These are phyloP conservation scores for Norana najaformis DNA, from an alignment of 2,888 invertebrate species.

Conservation along the genomic window DNA sequence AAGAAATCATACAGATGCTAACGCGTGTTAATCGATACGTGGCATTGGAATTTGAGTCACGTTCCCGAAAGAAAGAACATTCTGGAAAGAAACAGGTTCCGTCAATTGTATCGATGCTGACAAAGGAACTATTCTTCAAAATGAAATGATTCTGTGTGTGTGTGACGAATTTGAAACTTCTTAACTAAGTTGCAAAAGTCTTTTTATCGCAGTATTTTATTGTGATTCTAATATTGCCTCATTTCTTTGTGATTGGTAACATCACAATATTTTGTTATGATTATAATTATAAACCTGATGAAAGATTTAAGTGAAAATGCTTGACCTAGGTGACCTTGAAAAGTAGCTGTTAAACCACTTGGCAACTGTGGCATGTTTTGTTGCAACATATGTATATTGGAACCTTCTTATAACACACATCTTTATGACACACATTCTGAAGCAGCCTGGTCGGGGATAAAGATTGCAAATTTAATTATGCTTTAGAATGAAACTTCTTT, in stretches of 20 bases:
- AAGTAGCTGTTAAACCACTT: too few species aligned
- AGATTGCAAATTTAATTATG: background rate
- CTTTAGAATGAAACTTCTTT: background rate
- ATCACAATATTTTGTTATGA: background rate
- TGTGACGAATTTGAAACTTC: background rate
- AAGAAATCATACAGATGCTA: slow-evolving; percentile 81
- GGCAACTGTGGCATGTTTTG: background rate
- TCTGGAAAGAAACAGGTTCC: slow-evolving; percentile 49
- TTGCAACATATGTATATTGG: background rate
- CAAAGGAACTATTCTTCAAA: slow-evolving; percentile 41
- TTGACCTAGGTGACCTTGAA: background rate
- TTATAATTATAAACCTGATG: background rate
- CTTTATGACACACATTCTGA: background rate
- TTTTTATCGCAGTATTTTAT: background rate
- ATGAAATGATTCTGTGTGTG: background rate
- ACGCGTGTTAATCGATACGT: slow-evolving; percentile 75
- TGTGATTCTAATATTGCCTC: background rate
- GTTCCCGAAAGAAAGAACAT: slow-evolving; percentile 51
- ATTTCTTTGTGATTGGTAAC: background rate
- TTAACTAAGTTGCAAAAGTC: background rate
- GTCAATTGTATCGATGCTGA: slow-evolving; percentile 42
- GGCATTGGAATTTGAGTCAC: slow-evolving; percentile 85
- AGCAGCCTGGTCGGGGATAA: background rate
- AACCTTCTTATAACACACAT: background rate
- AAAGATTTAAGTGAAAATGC: background rate